These are phyloP conservation scores for Connochaetes taurinus DNA, from an alignment of 2,113 vertebrate species.

Conservation along the genomic window DNA sequence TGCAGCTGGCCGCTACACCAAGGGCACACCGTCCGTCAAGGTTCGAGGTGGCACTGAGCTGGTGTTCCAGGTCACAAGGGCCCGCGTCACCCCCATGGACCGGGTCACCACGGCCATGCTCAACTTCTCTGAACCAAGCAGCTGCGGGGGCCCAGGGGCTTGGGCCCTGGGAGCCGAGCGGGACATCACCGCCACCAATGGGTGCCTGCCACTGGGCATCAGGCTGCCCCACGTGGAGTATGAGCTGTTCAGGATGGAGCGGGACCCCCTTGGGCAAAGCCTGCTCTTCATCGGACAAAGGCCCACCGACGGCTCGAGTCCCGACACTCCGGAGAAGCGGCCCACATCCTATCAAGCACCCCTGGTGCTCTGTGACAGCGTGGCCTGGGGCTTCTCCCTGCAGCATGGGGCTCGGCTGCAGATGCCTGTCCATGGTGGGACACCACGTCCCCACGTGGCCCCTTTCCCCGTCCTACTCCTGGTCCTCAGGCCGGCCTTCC, in stretches of 20 bases:
- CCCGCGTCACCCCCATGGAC: constrained; percentile 83
- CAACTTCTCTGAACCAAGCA: constrained; percentile 80
- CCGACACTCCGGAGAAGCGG: constrained; percentile 81
- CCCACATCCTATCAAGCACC: constrained; percentile 91
- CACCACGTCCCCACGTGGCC: neutral
- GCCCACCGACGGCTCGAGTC: constrained; percentile 90
- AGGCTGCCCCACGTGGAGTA: constrained; percentile 91
- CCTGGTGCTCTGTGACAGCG: constrained; percentile 82
- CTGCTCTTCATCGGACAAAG: constrained; percentile 89
- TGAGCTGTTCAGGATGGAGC: constrained; percentile 88
- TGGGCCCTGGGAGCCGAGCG: constrained; percentile 86
- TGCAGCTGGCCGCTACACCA: constrained; percentile 84
- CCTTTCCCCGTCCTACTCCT: constrained; percentile 49
- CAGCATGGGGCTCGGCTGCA: constrained; percentile 45
- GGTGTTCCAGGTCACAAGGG: constrained; percentile 85
- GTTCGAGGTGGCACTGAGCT: constrained; percentile 84
- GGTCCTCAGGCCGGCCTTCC: constrained; percentile 51
- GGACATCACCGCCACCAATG: constrained; percentile 86
- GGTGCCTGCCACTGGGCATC: constrained; percentile 88
- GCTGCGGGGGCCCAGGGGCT: constrained; percentile 80
- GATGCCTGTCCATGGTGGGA: neutral
- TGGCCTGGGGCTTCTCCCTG: neutral
- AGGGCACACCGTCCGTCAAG: constrained; percentile 79
- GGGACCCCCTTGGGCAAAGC: constrained; percentile 77
- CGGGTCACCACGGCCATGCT: constrained; percentile 78